Base-by-base conservation (phyloP, 2,888 invertebrate genomes). In the Notodonta dromedarius region DNA sequence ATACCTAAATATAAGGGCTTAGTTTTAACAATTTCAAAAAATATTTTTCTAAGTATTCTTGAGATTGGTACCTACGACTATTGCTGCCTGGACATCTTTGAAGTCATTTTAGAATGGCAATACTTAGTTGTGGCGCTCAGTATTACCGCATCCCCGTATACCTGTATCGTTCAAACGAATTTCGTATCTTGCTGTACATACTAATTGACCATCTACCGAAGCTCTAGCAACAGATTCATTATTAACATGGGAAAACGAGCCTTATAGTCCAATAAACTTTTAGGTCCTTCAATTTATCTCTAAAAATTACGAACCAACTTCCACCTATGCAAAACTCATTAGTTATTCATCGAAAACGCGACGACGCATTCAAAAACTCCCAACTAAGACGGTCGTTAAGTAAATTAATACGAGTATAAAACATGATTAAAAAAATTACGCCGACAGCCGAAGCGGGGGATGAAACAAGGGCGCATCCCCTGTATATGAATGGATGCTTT, bases 371-470 rank as follows among this genome's bases (percentile, higher is more conserved):
- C 84, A 87, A 87, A 87, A 86, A 81, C 81, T 79, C 82, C 76
- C 76, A 72, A 79, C 86, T 88, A 87, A 89, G 89, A 85, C 74
- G 83, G 83, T 90, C 90, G 90, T 93, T 93, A 92, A 91, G 85
- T 90, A 92, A 93, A 93, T 93, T 92, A 93, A 93, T 93, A 90
- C 86, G 88, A 87, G 84, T 88, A 93, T 93, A 93, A 93, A 93
- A 83, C 88, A 93, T 91, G 93, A 93, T 93, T 93, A 91, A 93
- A 93, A 93, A 93, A 92, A 93, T 91, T 92, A 91, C 89, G 82
- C 77, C 86, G 87, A 89, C 89, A 86, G 78, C 80, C 79, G 74
- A 78, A 77, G 78, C 81, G 83, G 83, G 84, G 81, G 74, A 74
- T 73, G 73, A 72, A 77, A 71, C 77, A 76, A 81, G 91, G 90